Evolutionary conservation across 2,797 vertebrate species (phyloP).

Genomic region (Pipistrellus nathusii): DNA sequence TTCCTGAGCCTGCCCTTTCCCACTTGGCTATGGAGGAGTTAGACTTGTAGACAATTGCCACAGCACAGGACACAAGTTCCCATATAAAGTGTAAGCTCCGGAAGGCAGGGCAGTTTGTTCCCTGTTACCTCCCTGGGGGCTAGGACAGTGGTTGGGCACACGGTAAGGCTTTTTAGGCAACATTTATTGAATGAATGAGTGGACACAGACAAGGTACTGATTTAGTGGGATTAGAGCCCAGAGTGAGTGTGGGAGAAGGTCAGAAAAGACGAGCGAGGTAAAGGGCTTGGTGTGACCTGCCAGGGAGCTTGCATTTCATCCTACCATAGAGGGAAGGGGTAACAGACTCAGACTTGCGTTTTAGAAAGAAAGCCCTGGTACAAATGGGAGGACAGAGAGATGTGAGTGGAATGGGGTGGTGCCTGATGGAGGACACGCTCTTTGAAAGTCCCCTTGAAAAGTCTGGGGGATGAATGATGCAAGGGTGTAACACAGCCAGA

Average conservation of each 20-base stretch:
- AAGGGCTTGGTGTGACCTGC: neutral
- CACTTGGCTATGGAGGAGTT: neutral
- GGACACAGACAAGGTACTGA: accelerated
- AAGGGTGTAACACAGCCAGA: neutral
- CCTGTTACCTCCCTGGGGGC: neutral
- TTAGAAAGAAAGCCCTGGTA: neutral
- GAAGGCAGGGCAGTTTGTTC: neutral
- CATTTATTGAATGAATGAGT: neutral
- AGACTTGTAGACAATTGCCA: neutral
- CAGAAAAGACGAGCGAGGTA: neutral
- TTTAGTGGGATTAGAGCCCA: too few relatives aligned
- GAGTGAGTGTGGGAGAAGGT: neutral
- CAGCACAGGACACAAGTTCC: neutral
- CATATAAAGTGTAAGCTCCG: neutral
- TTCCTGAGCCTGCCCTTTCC: neutral
- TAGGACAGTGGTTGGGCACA: neutral
- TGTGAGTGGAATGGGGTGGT: too few relatives aligned
- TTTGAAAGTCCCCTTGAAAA: neutral
- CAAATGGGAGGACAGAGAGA: neutral
- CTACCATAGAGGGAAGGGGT: neutral
- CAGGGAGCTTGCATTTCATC: neutral
- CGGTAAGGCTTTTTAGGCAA: neutral
- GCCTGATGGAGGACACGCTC: neutral
- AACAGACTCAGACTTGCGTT: neutral
- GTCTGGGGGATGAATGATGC: neutral